Conservation (phyloP, 1,140 invertebrate genomes). For the Leptinotarsa undecemlineata region DNA sequence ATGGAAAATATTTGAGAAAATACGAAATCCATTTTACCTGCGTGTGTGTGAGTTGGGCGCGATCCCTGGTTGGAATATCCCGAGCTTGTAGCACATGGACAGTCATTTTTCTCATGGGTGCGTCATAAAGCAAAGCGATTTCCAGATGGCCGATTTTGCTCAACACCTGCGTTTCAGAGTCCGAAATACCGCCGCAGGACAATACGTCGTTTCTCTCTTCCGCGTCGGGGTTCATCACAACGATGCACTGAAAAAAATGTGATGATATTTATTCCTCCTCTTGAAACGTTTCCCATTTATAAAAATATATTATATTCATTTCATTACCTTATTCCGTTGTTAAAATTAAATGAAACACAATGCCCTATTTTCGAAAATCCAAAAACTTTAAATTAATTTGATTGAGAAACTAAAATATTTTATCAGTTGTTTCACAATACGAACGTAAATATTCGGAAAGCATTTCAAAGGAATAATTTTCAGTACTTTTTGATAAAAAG, state of each 20-base stretch:
- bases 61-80: slow-evolving; percentile 74
- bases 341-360: too few species aligned
- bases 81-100: slow-evolving; percentile 85
- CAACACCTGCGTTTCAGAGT: slow-evolving; percentile 1
- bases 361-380: too few species aligned
- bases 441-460: too few species aligned
- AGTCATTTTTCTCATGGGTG: slow-evolving; percentile 86
- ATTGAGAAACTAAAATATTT: too few species aligned
- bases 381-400: too few species aligned
- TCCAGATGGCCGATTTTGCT: slow-evolving; percentile 77
- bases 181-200: slow-evolving; percentile 23
- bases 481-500: too few species aligned
- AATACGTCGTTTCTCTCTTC: slow-evolving; percentile 47
- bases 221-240: slow-evolving; percentile 51
- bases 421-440: too few species aligned
- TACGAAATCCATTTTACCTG: slow-evolving; percentile 61
- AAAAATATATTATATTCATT: too few species aligned
- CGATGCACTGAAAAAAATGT: slow-evolving; percentile 47
- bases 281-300: too few species aligned
- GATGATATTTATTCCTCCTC: too few species aligned
- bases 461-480: too few species aligned
- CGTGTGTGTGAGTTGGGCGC: slow-evolving; percentile 76
- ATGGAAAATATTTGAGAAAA: slow-evolving; percentile 16
- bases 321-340: too few species aligned
- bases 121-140: slow-evolving; percentile 86